Conservation (phyloP, 2,888 invertebrate species). For the Gastrophysa polygoni region DNA sequence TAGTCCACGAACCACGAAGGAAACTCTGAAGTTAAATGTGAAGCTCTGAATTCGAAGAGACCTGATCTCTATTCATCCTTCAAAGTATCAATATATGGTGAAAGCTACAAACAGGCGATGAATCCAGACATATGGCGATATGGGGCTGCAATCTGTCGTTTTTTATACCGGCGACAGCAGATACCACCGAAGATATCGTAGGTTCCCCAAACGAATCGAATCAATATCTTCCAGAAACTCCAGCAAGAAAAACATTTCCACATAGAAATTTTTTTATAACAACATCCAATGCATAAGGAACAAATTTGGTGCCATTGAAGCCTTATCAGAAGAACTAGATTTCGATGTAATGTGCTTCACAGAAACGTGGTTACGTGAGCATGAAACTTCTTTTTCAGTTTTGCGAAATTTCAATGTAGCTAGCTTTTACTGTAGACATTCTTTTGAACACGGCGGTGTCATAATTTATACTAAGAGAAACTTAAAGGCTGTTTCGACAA, state of each 20-base stretch:
- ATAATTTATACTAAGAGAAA: neutral
- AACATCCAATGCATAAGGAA: constrained; percentile 7
- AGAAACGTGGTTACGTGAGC: constrained; percentile 8
- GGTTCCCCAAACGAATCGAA: neutral
- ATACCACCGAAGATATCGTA: neutral
- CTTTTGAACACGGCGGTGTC: constrained; percentile 7
- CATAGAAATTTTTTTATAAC: neutral
- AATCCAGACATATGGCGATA: constrained; percentile 7
- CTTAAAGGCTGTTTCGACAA: neutral
- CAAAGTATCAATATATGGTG: neutral
- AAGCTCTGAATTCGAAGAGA: constrained; percentile 3
- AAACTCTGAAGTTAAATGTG: constrained; percentile 1
- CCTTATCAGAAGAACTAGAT: neutral
- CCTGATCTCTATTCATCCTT: constrained; percentile 8
- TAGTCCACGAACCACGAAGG: neutral
- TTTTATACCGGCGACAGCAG: constrained; percentile 1
- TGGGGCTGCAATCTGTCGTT: constrained; percentile 3
- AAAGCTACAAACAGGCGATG: constrained; percentile 3
- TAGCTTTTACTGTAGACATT: neutral
- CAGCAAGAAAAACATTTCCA: neutral
- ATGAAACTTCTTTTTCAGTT: neutral
- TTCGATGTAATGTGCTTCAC: constrained; percentile 4
- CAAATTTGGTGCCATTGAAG: constrained; percentile 9
- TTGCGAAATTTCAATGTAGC: neutral
- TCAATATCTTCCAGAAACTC: neutral